These are phyloP conservation scores for Psittacula echo DNA, from an alignment of 2,797 vertebrate genomes.

Conservation along the genomic window DNA sequence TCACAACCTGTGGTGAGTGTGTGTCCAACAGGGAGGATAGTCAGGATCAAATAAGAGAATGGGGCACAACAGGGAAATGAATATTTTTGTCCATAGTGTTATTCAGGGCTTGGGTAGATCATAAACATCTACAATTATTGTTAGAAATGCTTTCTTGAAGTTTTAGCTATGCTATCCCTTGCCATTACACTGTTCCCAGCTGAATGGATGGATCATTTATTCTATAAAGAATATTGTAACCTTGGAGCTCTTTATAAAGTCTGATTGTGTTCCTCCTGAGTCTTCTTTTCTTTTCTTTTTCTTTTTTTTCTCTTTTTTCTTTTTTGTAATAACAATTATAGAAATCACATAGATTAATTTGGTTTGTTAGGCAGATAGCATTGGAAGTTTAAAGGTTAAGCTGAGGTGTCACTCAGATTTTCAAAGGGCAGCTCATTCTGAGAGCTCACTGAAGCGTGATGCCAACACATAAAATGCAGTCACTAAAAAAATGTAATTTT, in stretches of 20 bases:
- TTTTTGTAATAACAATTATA: not conserved
- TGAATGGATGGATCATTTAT: not conserved
- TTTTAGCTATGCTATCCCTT: not conserved
- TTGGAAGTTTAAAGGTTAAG: not conserved
- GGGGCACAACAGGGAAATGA: rapidly evolving
- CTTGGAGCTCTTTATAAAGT: not conserved
- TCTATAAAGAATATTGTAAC: not conserved
- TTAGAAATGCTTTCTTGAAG: not conserved
- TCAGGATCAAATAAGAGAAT: not conserved
- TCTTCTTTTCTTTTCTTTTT: not conserved
- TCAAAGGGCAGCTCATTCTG: not conserved
- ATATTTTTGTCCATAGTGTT: not conserved
- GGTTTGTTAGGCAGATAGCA: not conserved
- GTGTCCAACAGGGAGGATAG: not conserved
- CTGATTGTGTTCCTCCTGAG: not conserved
- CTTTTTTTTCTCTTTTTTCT: no score
- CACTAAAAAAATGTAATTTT: not conserved
- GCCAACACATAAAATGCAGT: not conserved
- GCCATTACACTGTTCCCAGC: not conserved
- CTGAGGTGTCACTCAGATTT: not conserved
- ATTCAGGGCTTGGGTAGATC: not conserved
- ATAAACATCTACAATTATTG: not conserved
- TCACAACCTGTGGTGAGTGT: not conserved
- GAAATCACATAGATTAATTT: slow-evolving; percentile 1
- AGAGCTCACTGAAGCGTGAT: not conserved